Conservation (phyloP, 2,113 vertebrate species). For the Vanacampus margaritifer region DNA sequence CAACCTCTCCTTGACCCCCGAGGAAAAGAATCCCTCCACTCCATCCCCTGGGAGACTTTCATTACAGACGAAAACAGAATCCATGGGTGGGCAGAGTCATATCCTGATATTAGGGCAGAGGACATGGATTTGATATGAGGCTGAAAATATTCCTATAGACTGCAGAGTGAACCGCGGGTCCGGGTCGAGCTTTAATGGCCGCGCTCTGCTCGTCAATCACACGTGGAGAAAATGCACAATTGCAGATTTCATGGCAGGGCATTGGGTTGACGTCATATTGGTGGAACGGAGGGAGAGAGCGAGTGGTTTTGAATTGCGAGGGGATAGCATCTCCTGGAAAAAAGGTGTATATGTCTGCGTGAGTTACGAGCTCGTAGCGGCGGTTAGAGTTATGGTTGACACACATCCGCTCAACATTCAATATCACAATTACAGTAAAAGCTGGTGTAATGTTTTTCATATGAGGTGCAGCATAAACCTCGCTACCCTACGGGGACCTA, state of each 20-base stretch:
- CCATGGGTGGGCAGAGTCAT: constrained; percentile 62
- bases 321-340: constrained; percentile 49
- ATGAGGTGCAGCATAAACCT: constrained; percentile 53
- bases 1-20: constrained; percentile 68
- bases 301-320: constrained; percentile 58
- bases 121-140: constrained; percentile 61
- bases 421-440: constrained; percentile 75
- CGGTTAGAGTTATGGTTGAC: constrained; percentile 69
- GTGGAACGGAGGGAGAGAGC: constrained; percentile 52
- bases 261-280: constrained; percentile 60
- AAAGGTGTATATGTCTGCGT: constrained; percentile 48
- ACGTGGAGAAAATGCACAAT: constrained; percentile 65
- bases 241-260: constrained; percentile 59
- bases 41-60: constrained; percentile 65
- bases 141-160: constrained; percentile 56
- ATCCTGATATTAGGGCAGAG: constrained; percentile 66
- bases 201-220: constrained; percentile 65
- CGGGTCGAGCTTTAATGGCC: constrained; percentile 52
- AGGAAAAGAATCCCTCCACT: constrained; percentile 62
- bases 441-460: constrained; percentile 68
- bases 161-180: constrained; percentile 42
- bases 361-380: constrained; percentile 63
- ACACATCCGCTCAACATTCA: constrained; percentile 68
- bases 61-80: constrained; percentile 68
- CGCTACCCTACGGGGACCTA: constrained; percentile 32